Evolutionary conservation across 2,113 vertebrate species (phyloP), one percentile per base, ranked within the genome.

Genomic region (Hucho hucho): DNA sequence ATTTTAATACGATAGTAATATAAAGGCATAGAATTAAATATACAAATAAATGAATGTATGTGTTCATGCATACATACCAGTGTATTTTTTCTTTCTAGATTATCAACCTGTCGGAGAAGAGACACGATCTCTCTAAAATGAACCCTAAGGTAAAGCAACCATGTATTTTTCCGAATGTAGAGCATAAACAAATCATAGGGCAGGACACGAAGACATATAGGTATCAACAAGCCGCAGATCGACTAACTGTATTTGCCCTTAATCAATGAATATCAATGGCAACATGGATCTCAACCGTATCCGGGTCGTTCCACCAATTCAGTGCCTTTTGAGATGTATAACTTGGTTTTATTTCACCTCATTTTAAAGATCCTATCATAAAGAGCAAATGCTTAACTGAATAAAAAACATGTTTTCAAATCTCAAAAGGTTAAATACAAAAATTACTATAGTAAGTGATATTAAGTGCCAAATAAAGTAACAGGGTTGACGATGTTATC

Each of bases 61-160:
- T 32, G 1, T 26, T 43, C 24, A 22, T 3, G n/a, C 16, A 46
- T 49, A n/a, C 26, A 0, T 14, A 73, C 25, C 13, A 24, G 64
- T 20, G 69, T 70, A 13, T 56, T 37, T 32, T 75, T 84, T 84
- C 46, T 82, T 58, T 87, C 75, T 80, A 99, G 97, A 95, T 98
- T 24, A 91, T 99, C 84, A 99, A 99, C 85, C 93, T 99, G 81
- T 99, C 97, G 1, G 97, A 97, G 84, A 97, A 93, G 89, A 95
- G 93, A 72, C 94, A 94, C 5, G 97, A 98, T 61, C 96, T 99
- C 71, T 85, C 94, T 0, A 97, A 92, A 90, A 96, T 97, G 90
- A 98, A 98, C 85, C 93, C 96, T 13, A 98, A 98, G 97, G 97
- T 99, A 94, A 4, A 74, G 69, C 6, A 29, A 18, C 16, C 18